Conservation (phyloP, 2,113 vertebrate genomes). For the Illadopsis cleaveri region DNA sequence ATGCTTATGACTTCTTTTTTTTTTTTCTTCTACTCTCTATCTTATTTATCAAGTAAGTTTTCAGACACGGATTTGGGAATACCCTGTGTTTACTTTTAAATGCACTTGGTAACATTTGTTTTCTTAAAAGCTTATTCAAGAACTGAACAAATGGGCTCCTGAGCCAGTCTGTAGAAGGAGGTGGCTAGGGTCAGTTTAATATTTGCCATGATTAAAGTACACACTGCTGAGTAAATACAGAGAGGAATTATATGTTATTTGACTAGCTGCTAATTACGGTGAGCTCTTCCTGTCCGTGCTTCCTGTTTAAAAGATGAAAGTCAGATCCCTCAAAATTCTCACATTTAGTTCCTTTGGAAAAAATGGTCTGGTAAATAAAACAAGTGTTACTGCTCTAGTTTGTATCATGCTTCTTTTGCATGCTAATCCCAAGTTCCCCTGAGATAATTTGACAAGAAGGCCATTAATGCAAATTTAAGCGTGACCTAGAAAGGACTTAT, state of each 20-base stretch:
- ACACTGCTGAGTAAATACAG: slow-evolving; percentile 19
- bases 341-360: slow-evolving; percentile 9
- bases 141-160: slow-evolving; percentile 28
- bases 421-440: not conserved
- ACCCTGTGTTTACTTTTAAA: not conserved
- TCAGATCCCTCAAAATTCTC: not conserved
- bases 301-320: slow-evolving; percentile 32
- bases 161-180: not conserved
- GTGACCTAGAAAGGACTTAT: slow-evolving; percentile 49
- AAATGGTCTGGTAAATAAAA: slow-evolving; percentile 20
- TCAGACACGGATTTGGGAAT: not conserved
- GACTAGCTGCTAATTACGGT: slow-evolving; percentile 19
- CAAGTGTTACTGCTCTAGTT: slow-evolving; percentile 6
- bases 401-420: not conserved
- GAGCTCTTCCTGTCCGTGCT: not conserved
- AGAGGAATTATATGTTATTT: slow-evolving; percentile 32
- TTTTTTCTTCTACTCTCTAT: not conserved
- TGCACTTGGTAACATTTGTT: slow-evolving; percentile 1
- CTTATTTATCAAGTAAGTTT: not conserved
- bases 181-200: slow-evolving; percentile 21
- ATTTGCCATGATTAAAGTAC: slow-evolving; percentile 51
- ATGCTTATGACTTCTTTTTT: not conserved
- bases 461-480: slow-evolving; percentile 59
- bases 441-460: slow-evolving; percentile 58
- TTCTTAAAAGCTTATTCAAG: slow-evolving; percentile 34